Conservation (phyloP, 2,797 vertebrate species). For the Hephaestus fuliginosus region DNA sequence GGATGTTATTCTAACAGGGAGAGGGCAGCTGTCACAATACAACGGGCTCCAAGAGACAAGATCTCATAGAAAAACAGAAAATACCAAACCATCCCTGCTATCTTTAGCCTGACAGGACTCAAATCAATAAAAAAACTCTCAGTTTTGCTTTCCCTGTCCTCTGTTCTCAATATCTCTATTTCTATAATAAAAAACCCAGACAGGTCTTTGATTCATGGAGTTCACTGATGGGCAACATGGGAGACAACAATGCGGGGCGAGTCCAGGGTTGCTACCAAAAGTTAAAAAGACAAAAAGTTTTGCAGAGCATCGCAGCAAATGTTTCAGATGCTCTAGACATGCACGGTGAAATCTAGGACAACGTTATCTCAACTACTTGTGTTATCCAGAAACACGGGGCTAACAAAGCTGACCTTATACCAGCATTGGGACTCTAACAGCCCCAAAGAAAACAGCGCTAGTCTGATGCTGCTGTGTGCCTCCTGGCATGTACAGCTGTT, state of each 20-base stretch:
- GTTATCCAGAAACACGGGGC: slow-evolving; percentile 44
- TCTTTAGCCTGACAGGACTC: slow-evolving; percentile 77
- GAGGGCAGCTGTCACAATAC: slow-evolving; percentile 87
- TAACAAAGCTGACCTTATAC: slow-evolving; percentile 53
- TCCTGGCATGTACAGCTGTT: slow-evolving; percentile 76
- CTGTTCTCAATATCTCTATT: slow-evolving; percentile 12
- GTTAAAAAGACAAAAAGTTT: slow-evolving; percentile 31
- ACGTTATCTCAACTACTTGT: slow-evolving; percentile 33
- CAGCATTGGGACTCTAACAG: slow-evolving; percentile 33
- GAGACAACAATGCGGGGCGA: slow-evolving; percentile 14
- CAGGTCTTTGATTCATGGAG: slow-evolving; percentile 22
- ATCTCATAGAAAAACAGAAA: slow-evolving; percentile 76
- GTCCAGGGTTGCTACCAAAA: slow-evolving; percentile 30
- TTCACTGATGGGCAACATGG: slow-evolving; percentile 20
- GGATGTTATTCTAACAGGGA: slow-evolving; percentile 87
- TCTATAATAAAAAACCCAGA: slow-evolving; percentile 42
- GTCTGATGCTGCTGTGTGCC: slow-evolving; percentile 47
- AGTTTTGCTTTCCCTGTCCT: slow-evolving; percentile 6
- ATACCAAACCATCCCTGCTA: slow-evolving; percentile 73
- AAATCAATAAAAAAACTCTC: slow-evolving; percentile 59
- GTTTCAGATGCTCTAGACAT: slow-evolving; percentile 22
- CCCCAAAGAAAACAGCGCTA: slow-evolving; percentile 50
- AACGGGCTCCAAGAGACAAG: slow-evolving; percentile 62
- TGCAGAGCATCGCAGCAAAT: background rate
- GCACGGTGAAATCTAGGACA: slow-evolving; percentile 22